Percentiles rank a stretch among this genome's conserved stretches.
These are phyloP conservation scores for Phrynosoma blainvillii DNA, from an alignment of 2,113 vertebrate species.

Conservation along the genomic window DNA sequence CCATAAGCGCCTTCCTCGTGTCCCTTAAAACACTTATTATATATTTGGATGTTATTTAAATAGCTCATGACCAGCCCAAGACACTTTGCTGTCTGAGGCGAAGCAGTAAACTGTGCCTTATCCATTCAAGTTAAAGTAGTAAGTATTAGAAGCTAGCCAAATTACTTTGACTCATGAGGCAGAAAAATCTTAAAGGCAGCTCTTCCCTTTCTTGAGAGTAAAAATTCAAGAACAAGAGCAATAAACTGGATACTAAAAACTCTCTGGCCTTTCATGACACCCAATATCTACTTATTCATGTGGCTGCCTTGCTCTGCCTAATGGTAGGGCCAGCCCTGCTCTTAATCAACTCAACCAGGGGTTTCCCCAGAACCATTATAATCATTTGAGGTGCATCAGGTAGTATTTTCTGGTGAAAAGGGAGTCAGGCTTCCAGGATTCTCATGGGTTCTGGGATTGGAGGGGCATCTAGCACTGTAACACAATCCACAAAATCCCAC, in stretches of 20 bases:
- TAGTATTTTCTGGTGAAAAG: not conserved
- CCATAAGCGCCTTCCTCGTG: slow-evolving; percentile 19
- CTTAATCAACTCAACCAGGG: not conserved
- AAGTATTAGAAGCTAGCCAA: too few species aligned
- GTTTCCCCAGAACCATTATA: not conserved
- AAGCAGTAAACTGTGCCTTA: not conserved
- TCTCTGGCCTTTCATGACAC: not conserved
- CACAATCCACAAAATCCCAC: not conserved
- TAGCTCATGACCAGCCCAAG: not conserved
- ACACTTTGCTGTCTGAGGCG: not conserved
- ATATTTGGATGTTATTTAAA: not conserved
- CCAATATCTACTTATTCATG: too few species aligned
- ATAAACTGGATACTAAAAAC: too few species aligned
- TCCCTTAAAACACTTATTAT: not conserved
- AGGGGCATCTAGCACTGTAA: not conserved
- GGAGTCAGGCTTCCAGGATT: not conserved
- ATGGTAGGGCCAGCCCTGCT: not conserved
- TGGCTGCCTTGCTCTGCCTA: not conserved
- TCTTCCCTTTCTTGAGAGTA: not conserved
- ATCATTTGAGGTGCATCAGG: not conserved
- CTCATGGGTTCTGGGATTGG: too few species aligned
- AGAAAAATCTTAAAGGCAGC: not conserved
- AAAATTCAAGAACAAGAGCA: too few species aligned
- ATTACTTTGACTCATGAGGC: not conserved
- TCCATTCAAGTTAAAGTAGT: too few species aligned